A percentile compares a stretch with the other conserved stretches of the same genome.
These are phyloP conservation scores for Trilocha varians DNA, from an alignment of 2,888 invertebrate genomes.

Conservation along the genomic window DNA sequence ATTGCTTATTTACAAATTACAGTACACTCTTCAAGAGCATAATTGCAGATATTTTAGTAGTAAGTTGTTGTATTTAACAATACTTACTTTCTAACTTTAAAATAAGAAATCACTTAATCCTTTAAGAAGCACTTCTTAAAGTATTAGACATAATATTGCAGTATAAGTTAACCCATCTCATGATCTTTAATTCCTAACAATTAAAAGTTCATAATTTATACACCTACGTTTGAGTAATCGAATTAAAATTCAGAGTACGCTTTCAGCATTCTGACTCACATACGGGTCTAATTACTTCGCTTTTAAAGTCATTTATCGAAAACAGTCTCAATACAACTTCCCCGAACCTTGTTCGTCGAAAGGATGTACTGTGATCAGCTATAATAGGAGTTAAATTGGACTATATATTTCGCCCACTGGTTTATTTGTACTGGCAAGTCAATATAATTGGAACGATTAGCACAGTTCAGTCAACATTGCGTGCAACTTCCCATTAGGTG, in stretches of 20 bases:
- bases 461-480: conserved; percentile 51
- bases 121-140: no score
- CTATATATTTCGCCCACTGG: conserved; percentile 51
- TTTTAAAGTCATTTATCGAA: not conserved
- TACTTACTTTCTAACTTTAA: no score
- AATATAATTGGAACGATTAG: conserved; percentile 45
- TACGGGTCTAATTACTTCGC: no score
- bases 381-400: conserved; percentile 45
- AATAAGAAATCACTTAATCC: no score
- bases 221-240: no score
- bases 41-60: no score
- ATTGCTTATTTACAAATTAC: no score
- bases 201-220: not conserved
- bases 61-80: no score
- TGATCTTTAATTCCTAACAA: not conserved
- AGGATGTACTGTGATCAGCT: conserved; percentile 22
- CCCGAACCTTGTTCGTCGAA: conserved; percentile 10
- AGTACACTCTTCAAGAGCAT: no score
- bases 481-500: conserved; percentile 25
- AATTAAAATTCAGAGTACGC: not conserved
- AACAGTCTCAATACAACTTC: not conserved
- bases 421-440: conserved; percentile 40
- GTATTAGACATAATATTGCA: no score
- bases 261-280: not conserved
- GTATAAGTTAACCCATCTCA: no score